Percentiles rank a stretch among this genome's conserved stretches.
phyloP scores from a whole-genome alignment of 1,140 invertebrate species.

The Acromyrmex echinatior region DNA sequence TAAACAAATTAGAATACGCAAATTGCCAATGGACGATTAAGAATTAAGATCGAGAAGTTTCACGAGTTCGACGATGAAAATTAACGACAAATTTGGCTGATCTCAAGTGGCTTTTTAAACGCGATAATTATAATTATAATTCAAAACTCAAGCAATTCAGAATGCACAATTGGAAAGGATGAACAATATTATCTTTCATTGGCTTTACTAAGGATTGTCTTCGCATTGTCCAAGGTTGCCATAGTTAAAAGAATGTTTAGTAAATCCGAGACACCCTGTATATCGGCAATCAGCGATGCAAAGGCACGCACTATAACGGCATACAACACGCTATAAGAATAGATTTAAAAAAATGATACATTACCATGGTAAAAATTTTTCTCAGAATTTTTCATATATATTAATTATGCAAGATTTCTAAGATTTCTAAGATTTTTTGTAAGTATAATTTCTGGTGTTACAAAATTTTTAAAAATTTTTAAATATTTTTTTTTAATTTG shows the following conservation, averaged over 20 bases:
- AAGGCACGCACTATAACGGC: conserved; percentile 20
- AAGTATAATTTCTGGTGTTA: too few relatives aligned
- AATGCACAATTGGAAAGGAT: not conserved
- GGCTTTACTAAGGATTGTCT: conserved; percentile 29
- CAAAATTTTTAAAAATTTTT: too few relatives aligned
- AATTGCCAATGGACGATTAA: not conserved
- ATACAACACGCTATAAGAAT: conserved; percentile 33
- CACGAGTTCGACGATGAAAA: not conserved
- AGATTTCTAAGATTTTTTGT: too few relatives aligned
- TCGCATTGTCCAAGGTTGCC: conserved; percentile 32
- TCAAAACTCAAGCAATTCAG: too few relatives aligned
- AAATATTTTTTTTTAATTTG: too few relatives aligned
- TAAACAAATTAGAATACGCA: not conserved
- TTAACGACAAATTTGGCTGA: not conserved
- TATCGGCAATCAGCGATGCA: not conserved
- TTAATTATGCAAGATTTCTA: too few relatives aligned
- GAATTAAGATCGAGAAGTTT: not conserved
- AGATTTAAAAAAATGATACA: too few relatives aligned
- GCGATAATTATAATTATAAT: not conserved
- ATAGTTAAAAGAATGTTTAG: not conserved
- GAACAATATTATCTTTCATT: not conserved
- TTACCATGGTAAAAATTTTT: too few relatives aligned
- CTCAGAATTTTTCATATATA: too few relatives aligned
- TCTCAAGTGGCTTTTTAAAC: not conserved
- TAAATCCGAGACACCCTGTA: too few relatives aligned